Base-by-base conservation (phyloP, 2,797 vertebrate genomes). In the Synanceia verrucosa region DNA sequence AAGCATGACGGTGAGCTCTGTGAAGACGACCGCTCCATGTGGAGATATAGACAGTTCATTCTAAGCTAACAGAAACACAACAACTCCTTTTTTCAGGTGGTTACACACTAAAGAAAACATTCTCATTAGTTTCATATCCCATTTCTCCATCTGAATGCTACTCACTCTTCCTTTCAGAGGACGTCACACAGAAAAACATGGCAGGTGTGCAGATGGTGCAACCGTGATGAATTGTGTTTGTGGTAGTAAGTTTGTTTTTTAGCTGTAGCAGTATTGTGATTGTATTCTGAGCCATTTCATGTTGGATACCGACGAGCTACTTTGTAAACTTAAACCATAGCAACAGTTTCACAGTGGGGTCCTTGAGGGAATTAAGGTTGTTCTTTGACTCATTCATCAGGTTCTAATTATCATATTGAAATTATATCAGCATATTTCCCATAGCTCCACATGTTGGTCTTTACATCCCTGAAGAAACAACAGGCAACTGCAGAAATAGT, bases 401-500 rank as follows among this genome's bases (percentile, higher is more conserved):
- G n/a, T n/a, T n/a, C n/a, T n/a, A n/a, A 56, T 68, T 10, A 33
- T 69, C 11, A n/a, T 24, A 55, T 9, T 50, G 37, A 59, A 57
- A 41, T 39, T 0, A 33, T 7, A 34, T 56, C 1, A 43, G 29
- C 21, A 13, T 14, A 43, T 36, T 43, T 4, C 28, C 46, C 23
- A 39, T 14, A 26, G 39, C 18, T 48, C 11, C 47, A 43, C n/a
- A 37, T 2, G 50, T 7, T 19, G 2, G 0, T 64, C 24, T 68
- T 61, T 41, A 48, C 46, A 53, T 34, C 46, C 51, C 31, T 28
- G 39, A 56, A 53, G 4, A 72, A 52, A 78, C 34, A 47, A 46
- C 47, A 50, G 28, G 56, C 57, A 71, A 51, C 58, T 29, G 47
- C 48, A 57, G 50, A 50, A 79, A 71, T 69, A 72, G 53, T 48